Evolutionary conservation across 2,113 vertebrate genomes (phyloP).

Genomic region (Amia ocellicauda): DNA sequence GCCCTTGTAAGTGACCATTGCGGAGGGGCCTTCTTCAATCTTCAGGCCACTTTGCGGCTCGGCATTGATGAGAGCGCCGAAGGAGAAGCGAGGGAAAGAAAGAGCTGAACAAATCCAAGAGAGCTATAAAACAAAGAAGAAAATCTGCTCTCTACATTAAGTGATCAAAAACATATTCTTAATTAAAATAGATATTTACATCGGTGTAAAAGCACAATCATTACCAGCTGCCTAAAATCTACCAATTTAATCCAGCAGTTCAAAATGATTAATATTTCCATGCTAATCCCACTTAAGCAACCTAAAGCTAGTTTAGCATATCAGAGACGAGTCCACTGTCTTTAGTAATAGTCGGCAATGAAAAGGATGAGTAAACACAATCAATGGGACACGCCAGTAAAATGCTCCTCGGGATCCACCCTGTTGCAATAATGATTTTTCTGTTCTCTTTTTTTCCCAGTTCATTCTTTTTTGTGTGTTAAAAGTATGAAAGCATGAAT

Average conservation of each 20-base stretch:
- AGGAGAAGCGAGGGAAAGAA: background rate
- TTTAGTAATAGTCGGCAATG: constrained; percentile 64
- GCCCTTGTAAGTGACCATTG: constrained; percentile 61
- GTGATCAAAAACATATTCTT: too few species aligned
- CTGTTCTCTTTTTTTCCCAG: too few species aligned
- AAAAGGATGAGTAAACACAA: constrained; percentile 71
- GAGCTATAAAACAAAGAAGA: too few species aligned
- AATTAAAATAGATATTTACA: background rate
- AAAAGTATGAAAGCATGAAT: too few species aligned
- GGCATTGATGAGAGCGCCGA: background rate
- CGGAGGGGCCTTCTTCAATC: constrained; percentile 37
- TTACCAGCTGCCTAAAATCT: background rate
- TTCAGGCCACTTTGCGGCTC: constrained; percentile 43
- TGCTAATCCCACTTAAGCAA: constrained; percentile 57
- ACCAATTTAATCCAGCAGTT: background rate
- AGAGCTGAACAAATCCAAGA: background rate
- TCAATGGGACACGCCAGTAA: constrained; percentile 58
- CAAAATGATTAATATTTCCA: constrained; percentile 23
- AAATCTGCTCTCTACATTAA: too few species aligned
- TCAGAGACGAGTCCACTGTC: constrained; percentile 51
- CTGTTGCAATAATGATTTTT: too few species aligned
- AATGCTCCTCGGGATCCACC: constrained; percentile 41
- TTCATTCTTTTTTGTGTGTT: too few species aligned
- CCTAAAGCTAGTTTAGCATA: constrained; percentile 13
- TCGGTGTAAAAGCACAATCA: background rate